These are phyloP conservation scores for Julus scandinavius DNA, from an alignment of 2,888 invertebrate species.

Conservation along the genomic window DNA sequence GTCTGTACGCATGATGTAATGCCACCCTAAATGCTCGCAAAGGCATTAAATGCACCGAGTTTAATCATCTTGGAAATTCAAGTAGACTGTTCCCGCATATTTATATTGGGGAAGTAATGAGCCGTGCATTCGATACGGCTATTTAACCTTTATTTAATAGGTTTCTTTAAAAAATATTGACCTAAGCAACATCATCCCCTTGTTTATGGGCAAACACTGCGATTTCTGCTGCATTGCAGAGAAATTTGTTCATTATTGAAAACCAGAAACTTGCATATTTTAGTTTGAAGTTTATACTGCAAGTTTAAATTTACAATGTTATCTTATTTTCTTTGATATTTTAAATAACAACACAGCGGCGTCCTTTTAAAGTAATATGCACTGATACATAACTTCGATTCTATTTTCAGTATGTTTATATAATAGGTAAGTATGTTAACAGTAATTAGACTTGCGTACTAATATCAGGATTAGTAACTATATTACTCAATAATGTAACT, in stretches of 20 bases:
- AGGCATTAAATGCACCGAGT: background rate
- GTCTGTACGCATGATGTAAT: slow-evolving; percentile 31
- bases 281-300: too few relatives aligned
- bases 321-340: too few relatives aligned
- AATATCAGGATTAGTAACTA: too few relatives aligned
- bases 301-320: too few relatives aligned
- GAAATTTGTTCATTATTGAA: background rate
- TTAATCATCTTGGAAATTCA: slow-evolving; percentile 39
- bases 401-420: too few relatives aligned
- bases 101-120: background rate
- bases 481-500: too few relatives aligned
- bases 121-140: background rate
- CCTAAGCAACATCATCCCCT: background rate
- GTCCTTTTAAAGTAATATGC: too few relatives aligned
- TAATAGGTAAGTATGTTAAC: too few relatives aligned
- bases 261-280: too few relatives aligned
- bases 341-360: too few relatives aligned
- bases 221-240: background rate
- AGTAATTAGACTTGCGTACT: too few relatives aligned
- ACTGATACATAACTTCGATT: too few relatives aligned
- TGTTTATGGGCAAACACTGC: background rate
- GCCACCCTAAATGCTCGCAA: slow-evolving; percentile 20
- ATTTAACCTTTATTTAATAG: slow-evolving; percentile 21
- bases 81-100: slow-evolving; percentile 14
- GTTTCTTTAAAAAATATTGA: slow-evolving; percentile 10